phyloP scores from a whole-genome alignment of 64 coral and sea anemone genomes.

The Platygyra sinensis region DNA sequence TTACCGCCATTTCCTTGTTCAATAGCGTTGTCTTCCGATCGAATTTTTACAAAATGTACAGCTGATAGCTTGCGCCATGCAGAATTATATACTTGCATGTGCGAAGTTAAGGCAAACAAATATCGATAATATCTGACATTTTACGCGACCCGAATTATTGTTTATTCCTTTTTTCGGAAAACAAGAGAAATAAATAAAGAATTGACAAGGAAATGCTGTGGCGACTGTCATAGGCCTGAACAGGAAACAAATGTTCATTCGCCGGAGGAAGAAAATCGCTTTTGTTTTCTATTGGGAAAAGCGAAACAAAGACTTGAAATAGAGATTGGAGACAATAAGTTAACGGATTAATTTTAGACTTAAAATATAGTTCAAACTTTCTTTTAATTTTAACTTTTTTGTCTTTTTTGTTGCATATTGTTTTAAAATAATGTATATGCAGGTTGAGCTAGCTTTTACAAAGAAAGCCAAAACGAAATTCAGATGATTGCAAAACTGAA shows the following conservation, averaged over 20 bases:
- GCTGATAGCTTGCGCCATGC: background rate
- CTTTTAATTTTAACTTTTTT: background rate
- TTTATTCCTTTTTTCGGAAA: background rate
- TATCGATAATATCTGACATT: background rate
- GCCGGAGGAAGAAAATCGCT: background rate
- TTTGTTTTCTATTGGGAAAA: background rate
- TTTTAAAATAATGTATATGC: background rate
- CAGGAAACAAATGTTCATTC: constrained; percentile 13
- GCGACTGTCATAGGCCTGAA: background rate
- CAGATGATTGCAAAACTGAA: background rate
- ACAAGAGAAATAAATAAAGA: background rate
- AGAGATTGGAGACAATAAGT: background rate
- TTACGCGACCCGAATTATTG: background rate
- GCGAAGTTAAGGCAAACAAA: background rate
- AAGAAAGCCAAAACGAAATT: background rate
- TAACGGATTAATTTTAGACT: background rate
- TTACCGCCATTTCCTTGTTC: constrained; percentile 6
- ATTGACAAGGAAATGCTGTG: background rate
- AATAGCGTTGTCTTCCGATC: background rate
- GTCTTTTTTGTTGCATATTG: background rate
- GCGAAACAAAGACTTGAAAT: constrained; percentile 17
- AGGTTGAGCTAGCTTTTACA: background rate
- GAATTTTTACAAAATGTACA: background rate
- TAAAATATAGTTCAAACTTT: background rate
- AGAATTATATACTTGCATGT: background rate